These are phyloP conservation scores for Pseudopleuronectes americanus DNA, from an alignment of 2,797 vertebrate genomes.

Conservation along the genomic window DNA sequence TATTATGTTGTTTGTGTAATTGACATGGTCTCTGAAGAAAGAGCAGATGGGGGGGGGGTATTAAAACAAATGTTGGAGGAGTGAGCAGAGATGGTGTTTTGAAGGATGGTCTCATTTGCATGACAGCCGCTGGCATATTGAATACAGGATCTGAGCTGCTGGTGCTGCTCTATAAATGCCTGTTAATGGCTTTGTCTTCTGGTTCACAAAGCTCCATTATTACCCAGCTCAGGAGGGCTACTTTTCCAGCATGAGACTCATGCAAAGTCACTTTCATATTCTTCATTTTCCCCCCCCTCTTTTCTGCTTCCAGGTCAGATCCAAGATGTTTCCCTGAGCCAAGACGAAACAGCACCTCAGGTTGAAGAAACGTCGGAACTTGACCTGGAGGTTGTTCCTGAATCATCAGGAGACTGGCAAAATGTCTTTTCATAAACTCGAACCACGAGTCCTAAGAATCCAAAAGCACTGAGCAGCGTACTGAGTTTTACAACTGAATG, in stretches of 20 bases:
- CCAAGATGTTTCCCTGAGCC: constrained; percentile 82
- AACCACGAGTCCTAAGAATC: not conserved
- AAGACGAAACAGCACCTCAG: constrained; percentile 80
- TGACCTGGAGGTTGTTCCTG: constrained; percentile 92
- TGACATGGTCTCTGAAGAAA: not conserved
- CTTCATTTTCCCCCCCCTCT: not conserved
- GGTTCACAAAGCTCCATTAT: not conserved
- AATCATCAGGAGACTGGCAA: constrained; percentile 91
- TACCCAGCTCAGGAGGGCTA: not conserved
- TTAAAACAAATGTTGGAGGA: constrained; percentile 30
- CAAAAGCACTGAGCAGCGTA: constrained; percentile 8
- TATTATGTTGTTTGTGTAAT: not conserved
- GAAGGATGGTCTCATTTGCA: constrained; percentile 41
- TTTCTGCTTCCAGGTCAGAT: constrained; percentile 59
- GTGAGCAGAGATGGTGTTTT: constrained; percentile 30
- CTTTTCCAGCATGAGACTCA: not conserved
- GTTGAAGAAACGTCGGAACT: constrained; percentile 86
- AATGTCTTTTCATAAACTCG: constrained; percentile 87
- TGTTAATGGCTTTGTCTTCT: constrained; percentile 24
- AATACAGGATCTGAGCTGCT: constrained; percentile 27
- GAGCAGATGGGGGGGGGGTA: not conserved
- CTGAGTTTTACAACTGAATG: constrained; percentile 10
- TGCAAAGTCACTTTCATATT: not conserved
- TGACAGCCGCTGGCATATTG: constrained; percentile 23
- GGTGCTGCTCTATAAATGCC: constrained; percentile 3